Conservation (phyloP, 2,888 invertebrate genomes). For the Muschampia plurimacula region DNA sequence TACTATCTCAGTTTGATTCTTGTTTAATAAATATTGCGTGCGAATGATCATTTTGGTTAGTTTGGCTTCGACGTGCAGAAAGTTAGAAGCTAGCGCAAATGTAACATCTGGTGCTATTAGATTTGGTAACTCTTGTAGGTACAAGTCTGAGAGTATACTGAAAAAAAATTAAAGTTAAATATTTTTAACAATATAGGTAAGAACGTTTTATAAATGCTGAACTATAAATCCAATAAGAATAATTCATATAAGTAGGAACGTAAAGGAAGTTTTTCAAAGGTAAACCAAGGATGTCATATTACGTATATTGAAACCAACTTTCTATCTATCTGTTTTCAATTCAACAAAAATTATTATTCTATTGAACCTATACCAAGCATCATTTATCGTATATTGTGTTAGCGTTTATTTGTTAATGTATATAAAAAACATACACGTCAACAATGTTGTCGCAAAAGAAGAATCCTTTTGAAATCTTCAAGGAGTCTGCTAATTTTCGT, state of each 20-base stretch:
- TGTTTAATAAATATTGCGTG: slow-evolving; percentile 57
- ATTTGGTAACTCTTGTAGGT: slow-evolving; percentile 54
- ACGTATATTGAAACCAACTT: not conserved
- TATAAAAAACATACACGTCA: slow-evolving; percentile 59
- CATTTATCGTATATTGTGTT: not conserved
- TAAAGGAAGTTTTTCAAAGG: too few species aligned
- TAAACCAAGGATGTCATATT: too few species aligned
- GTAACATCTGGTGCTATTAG: slow-evolving; percentile 54
- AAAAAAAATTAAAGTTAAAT: not conserved
- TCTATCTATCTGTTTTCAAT: not conserved
- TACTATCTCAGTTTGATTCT: slow-evolving; percentile 59
- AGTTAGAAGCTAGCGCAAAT: slow-evolving; percentile 59
- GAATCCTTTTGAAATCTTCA: slow-evolving; percentile 56
- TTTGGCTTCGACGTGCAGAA: slow-evolving; percentile 54
- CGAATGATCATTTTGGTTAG: slow-evolving; percentile 62
- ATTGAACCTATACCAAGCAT: not conserved
- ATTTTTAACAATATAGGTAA: too few species aligned
- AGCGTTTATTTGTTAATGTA: not conserved
- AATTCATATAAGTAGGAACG: not conserved
- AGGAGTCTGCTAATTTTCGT: slow-evolving; percentile 46
- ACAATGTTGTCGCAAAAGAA: slow-evolving; percentile 62
- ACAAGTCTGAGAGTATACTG: slow-evolving; percentile 56
- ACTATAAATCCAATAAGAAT: not conserved
- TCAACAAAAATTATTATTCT: not conserved
- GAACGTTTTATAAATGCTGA: not conserved